Percentiles rank a stretch among this genome's conserved stretches.
Evolutionary conservation across 30 jellyfish, hydroid and myxozoan species (phyloP).

Genomic region (Turritopsis rubra): DNA sequence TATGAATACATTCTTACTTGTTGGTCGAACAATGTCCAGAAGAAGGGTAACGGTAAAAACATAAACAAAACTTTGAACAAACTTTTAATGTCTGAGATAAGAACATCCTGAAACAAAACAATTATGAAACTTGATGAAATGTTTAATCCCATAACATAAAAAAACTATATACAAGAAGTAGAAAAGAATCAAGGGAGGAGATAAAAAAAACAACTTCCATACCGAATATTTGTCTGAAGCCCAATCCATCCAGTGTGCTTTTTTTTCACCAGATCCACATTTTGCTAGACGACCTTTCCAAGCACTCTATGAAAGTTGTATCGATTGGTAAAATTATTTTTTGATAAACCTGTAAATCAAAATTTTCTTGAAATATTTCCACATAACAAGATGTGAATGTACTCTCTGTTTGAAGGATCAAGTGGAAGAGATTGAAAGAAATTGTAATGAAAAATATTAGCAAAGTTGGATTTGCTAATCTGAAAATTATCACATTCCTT

Average conservation of each 20-base stretch:
- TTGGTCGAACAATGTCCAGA: slow-evolving; percentile 97
- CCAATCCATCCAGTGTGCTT: slow-evolving; percentile 98
- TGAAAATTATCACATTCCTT: too few species aligned
- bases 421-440: too few species aligned
- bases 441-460: too few species aligned
- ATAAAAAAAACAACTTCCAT: too few species aligned
- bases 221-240: slow-evolving; percentile 66
- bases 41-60: slow-evolving; percentile 98
- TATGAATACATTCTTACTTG: slow-evolving; percentile 39
- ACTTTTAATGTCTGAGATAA: slow-evolving; percentile 90
- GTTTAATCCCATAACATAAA: too few species aligned
- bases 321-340: too few species aligned
- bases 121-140: neutral
- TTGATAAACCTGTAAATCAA: too few species aligned
- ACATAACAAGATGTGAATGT: too few species aligned
- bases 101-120: slow-evolving; percentile 44
- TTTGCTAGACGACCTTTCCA: slow-evolving; percentile 41
- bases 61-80: slow-evolving; percentile 88
- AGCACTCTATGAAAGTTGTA: slow-evolving; percentile 51
- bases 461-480: too few species aligned
- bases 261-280: slow-evolving; percentile 68
- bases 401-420: too few species aligned
- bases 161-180: too few species aligned
- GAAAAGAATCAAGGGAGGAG: too few species aligned
- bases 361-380: neutral